A percentile compares a stretch with the other conserved stretches of the same genome.
These are phyloP conservation scores for Tetrax tetrax DNA, from an alignment of 2,113 vertebrate species.

Conservation along the genomic window DNA sequence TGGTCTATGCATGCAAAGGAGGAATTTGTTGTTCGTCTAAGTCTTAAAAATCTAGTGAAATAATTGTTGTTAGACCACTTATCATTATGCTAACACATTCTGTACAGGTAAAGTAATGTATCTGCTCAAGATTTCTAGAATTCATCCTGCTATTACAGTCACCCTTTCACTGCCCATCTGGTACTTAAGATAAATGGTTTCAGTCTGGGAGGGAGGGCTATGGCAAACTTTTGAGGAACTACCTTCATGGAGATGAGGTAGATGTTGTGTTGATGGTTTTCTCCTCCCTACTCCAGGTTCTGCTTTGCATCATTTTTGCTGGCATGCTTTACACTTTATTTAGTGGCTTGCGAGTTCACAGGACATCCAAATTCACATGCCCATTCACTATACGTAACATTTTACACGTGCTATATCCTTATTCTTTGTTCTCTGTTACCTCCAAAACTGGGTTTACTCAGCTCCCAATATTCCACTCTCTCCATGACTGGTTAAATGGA, in stretches of 20 bases:
- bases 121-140: background rate
- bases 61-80: background rate
- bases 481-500: background rate
- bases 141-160: background rate
- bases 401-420: background rate
- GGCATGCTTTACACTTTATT: background rate
- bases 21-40: background rate
- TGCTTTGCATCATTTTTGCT: background rate
- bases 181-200: background rate
- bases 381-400: background rate
- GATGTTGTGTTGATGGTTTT: background rate
- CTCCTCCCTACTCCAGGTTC: background rate
- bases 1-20: background rate
- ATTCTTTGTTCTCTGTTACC: background rate
- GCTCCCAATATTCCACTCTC: accelerated
- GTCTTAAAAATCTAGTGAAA: background rate
- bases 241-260: background rate
- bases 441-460: background rate
- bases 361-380: background rate
- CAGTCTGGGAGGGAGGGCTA: background rate
- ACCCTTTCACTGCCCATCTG: background rate
- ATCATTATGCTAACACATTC: background rate
- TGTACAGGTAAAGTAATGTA: background rate
- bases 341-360: background rate
- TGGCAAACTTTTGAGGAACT: accelerated